These are phyloP conservation scores for Enteromius afrohamiltoni DNA, from an alignment of 2,797 vertebrate species.

Conservation along the genomic window DNA sequence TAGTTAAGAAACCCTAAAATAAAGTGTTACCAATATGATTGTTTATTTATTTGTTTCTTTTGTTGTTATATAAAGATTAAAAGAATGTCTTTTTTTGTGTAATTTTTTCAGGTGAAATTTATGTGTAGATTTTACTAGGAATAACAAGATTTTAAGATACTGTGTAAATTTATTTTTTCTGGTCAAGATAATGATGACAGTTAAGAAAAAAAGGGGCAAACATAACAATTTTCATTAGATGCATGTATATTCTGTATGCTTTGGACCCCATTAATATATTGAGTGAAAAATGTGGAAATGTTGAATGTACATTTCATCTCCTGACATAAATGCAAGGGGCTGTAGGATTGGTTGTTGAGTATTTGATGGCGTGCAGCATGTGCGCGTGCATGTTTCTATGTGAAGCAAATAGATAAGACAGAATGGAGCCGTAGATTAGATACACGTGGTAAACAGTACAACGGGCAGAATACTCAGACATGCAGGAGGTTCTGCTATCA, in stretches of 20 bases:
- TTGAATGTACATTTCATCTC: neutral
- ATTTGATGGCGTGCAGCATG: constrained; percentile 37
- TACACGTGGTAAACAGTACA: constrained; percentile 64
- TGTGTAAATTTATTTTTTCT: neutral
- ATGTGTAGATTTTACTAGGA: neutral
- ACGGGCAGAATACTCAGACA: constrained; percentile 45
- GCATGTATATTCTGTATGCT: neutral
- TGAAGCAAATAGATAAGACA: constrained; percentile 49
- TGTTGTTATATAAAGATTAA: neutral
- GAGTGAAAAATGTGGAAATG: neutral
- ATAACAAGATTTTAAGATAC: neutral
- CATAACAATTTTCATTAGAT: neutral
- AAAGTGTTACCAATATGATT: too few relatives aligned
- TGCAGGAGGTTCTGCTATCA: constrained; percentile 66
- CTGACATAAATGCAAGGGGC: neutral
- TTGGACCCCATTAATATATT: neutral
- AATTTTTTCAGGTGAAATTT: neutral
- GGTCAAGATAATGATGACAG: neutral
- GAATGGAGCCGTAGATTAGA: constrained; percentile 58
- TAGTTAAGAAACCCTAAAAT: too few relatives aligned
- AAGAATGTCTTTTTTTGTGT: neutral
- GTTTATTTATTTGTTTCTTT: too few relatives aligned
- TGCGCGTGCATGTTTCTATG: constrained; percentile 6
- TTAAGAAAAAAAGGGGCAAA: neutral
- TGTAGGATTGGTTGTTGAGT: constrained; percentile 14